A percentile compares a stretch with the other conserved stretches of the same genome.
These are phyloP conservation scores for Rhagonycha fulva DNA, from an alignment of 2,888 invertebrate species.

Conservation along the genomic window DNA sequence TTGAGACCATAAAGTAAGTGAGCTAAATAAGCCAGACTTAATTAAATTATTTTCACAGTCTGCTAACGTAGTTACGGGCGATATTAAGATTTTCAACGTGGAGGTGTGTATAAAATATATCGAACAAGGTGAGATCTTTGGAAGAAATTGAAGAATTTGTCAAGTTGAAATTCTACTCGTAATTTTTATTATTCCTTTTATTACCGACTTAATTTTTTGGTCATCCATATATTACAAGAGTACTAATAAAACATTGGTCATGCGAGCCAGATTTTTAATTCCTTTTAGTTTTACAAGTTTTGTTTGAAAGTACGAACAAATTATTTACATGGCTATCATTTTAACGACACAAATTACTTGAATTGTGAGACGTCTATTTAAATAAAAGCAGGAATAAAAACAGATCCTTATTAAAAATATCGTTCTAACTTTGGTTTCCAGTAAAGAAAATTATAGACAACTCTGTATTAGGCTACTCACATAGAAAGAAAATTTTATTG, in stretches of 20 bases:
- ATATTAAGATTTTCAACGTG: not conserved
- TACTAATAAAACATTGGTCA: not conserved
- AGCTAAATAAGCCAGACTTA: conserved; percentile 2
- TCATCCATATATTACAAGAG: not conserved
- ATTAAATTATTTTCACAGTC: conserved; percentile 10
- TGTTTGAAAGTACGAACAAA: not conserved
- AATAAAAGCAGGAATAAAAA: not conserved
- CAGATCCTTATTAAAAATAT: not conserved
- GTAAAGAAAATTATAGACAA: not conserved
- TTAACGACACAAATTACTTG: not conserved
- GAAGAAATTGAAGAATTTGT: not conserved
- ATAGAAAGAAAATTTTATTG: not conserved
- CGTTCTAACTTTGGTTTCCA: not conserved
- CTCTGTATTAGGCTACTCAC: not conserved
- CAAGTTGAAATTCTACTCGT: not conserved
- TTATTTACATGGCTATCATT: not conserved
- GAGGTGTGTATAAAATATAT: not conserved
- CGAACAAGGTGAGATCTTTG: not conserved
- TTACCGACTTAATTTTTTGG: not conserved
- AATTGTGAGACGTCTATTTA: not conserved
- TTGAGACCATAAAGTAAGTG: not conserved
- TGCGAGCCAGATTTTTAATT: not conserved
- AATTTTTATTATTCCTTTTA: not conserved
- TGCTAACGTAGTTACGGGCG: not conserved
- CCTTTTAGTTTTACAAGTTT: no score